These are phyloP conservation scores for Crematogaster levior DNA, from an alignment of 2,888 invertebrate genomes.

Conservation along the genomic window DNA sequence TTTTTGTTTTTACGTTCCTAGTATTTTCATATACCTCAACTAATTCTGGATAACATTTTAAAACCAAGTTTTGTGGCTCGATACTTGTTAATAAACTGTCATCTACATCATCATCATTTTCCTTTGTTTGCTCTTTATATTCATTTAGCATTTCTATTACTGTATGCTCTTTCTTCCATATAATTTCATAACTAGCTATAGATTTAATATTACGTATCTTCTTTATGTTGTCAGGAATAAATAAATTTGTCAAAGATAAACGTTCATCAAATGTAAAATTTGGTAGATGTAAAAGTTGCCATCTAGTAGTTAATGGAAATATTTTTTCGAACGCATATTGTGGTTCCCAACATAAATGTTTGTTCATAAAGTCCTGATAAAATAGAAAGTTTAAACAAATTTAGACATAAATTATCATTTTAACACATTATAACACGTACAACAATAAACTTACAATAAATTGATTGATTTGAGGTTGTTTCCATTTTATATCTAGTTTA, in stretches of 20 bases:
- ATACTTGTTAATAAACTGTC: constrained; percentile 87
- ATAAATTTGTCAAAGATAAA: constrained; percentile 73
- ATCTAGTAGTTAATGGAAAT: constrained; percentile 91
- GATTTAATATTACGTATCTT: constrained; percentile 88
- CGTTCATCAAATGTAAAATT: constrained; percentile 69
- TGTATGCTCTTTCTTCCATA: constrained; percentile 89
- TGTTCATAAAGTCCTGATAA: constrained; percentile 88
- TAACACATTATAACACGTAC: neutral
- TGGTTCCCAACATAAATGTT: constrained; percentile 91
- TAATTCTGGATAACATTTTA: constrained; percentile 88
- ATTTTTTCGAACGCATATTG: constrained; percentile 92
- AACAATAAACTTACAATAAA: constrained; percentile 88
- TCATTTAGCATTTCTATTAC: constrained; percentile 87
- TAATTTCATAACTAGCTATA: constrained; percentile 90
- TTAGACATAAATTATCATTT: constrained; percentile 28
- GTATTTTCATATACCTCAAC: constrained; percentile 88
- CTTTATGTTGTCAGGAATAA: constrained; percentile 87
- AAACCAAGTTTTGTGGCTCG: constrained; percentile 90
- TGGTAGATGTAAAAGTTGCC: constrained; percentile 89
- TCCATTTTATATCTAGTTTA: constrained; percentile 88
- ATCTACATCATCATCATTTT: constrained; percentile 64
- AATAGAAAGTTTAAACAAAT: constrained; percentile 18
- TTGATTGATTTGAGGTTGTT: constrained; percentile 89
- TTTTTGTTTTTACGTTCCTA: constrained; percentile 86
- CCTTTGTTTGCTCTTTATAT: constrained; percentile 64